These are phyloP conservation scores for Ornithorhynchus anatinus DNA, from an alignment of 2,113 vertebrate genomes.

Conservation along the genomic window DNA sequence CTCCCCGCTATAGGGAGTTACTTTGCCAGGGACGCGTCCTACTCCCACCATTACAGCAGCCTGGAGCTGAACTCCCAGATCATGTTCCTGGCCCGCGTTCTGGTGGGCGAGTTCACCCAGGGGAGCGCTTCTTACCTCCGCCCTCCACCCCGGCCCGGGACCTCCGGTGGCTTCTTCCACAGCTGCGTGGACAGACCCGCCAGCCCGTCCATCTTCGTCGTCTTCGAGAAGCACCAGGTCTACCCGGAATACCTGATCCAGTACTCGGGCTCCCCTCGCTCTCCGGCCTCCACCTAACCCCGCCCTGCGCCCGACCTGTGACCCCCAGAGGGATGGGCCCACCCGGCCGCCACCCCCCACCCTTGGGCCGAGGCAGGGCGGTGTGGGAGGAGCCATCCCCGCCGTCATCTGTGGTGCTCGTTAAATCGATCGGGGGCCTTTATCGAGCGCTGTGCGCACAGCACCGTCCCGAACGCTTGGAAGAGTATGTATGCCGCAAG, in stretches of 20 bases:
- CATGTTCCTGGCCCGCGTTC: conserved; percentile 88
- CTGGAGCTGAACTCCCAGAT: not conserved
- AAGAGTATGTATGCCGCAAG: not conserved
- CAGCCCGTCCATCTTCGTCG: conserved; percentile 86
- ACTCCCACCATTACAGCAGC: conserved; percentile 77
- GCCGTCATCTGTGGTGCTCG: not conserved
- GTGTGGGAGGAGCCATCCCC: not conserved
- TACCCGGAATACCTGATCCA: conserved; percentile 92
- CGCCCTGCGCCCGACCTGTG: too few species aligned
- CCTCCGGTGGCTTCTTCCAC: conserved; percentile 73
- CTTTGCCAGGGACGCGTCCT: conserved; percentile 87
- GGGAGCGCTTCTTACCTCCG: conserved; percentile 71
- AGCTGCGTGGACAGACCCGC: conserved; percentile 83
- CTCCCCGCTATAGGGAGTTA: conserved; percentile 84
- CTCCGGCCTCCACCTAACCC: too few species aligned
- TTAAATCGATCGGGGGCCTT: not conserved
- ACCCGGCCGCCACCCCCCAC: too few species aligned
- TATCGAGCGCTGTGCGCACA: rapidly evolving
- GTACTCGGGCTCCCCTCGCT: too few species aligned
- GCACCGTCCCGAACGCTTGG: not conserved
- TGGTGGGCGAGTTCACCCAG: conserved; percentile 81
- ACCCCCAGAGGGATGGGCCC: too few species aligned
- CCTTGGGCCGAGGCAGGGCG: not conserved
- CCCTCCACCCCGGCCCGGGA: conserved; percentile 77
- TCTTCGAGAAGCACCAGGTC: conserved; percentile 90